phyloP scores from a whole-genome alignment of 2,888 invertebrate genomes.

The Poecilobothrus nobilitatus region DNA sequence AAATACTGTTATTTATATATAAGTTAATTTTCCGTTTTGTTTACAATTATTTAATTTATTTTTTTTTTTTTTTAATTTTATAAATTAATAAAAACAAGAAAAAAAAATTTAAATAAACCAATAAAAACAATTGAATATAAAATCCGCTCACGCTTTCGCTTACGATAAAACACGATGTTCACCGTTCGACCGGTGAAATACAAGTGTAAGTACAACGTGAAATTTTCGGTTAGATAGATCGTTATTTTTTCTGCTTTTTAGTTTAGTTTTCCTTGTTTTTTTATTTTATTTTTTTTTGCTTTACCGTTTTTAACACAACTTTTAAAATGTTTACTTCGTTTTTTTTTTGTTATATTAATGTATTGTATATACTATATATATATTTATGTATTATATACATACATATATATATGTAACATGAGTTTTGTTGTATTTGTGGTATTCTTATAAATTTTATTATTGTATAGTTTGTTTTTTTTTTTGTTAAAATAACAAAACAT shows the following conservation, averaged over 20 bases:
- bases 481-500: no score
- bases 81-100: not conserved
- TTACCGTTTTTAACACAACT: conserved; percentile 1
- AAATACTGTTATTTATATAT: no score
- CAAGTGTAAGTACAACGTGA: conserved; percentile 18
- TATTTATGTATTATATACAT: no score
- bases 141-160: not conserved
- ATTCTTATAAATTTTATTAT: not conserved
- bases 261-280: not conserved
- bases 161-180: conserved; percentile 15
- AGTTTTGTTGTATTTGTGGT: not conserved
- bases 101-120: not conserved
- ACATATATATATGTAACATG: no score
- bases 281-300: not conserved
- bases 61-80: no score
- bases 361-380: not conserved
- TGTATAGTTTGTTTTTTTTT: not conserved
- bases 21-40: no score
- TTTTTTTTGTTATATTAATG: not conserved
- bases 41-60: not conserved
- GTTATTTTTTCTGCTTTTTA: not conserved
- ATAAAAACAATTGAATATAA: not conserved
- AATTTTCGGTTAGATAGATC: conserved; percentile 17
- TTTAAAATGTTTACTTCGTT: not conserved
- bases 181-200: conserved; percentile 19